Evolutionary conservation across 2,888 invertebrate genomes (phyloP).

Genomic region (Drosophila ochracea): DNA sequence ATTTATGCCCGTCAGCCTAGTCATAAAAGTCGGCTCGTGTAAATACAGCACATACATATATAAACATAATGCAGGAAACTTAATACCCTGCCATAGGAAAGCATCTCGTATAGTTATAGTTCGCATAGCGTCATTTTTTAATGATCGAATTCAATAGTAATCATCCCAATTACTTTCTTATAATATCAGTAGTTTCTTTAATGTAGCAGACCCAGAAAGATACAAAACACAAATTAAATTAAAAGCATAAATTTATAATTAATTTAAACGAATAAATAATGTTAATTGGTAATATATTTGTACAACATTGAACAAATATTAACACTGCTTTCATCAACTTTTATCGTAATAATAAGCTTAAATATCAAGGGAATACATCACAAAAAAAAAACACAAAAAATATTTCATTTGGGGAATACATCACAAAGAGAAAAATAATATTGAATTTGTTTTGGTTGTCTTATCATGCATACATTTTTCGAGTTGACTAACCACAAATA

Average conservation of each 20-base stretch:
- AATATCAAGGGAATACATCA: neutral
- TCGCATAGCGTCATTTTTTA: neutral
- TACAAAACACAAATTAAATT: neutral
- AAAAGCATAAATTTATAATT: neutral
- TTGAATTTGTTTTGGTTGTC: neutral
- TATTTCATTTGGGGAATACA: too few species aligned
- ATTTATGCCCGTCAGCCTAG: conserved; percentile 22
- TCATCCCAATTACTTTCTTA: neutral
- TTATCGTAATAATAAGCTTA: neutral
- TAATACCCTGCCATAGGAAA: conserved; percentile 6
- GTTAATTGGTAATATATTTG: neutral
- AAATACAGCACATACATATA: neutral
- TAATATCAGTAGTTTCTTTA: neutral
- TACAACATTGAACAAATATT: neutral
- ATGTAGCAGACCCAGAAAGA: neutral
- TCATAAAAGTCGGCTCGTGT: conserved; percentile 15
- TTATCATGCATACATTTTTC: neutral
- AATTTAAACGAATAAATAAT: neutral
- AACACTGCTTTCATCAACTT: fast-evolving
- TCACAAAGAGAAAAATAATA: neutral
- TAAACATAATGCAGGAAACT: conserved; percentile 2
- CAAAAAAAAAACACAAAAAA: neutral
- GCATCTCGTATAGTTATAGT: neutral
- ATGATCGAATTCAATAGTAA: neutral
- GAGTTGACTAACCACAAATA: neutral